Percentiles rank a stretch among this genome's conserved stretches.
These are phyloP conservation scores for Leuciscus idus DNA, from an alignment of 2,113 vertebrate species.

Conservation along the genomic window DNA sequence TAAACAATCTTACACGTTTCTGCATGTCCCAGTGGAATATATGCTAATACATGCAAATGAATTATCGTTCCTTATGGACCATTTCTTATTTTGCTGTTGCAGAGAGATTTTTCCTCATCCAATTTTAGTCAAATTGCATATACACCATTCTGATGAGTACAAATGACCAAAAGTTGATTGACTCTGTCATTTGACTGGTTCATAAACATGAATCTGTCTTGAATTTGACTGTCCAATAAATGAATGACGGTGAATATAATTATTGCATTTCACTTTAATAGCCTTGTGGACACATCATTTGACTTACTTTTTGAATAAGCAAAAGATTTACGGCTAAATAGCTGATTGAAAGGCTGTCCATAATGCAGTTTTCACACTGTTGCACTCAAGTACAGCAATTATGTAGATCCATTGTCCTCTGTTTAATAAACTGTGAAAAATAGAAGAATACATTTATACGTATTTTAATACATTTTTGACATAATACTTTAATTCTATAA, in stretches of 20 bases:
- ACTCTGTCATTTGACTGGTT: background rate
- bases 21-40: slow-evolving; percentile 61
- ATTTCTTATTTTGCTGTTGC: slow-evolving; percentile 20
- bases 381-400: background rate
- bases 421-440: background rate
- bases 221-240: slow-evolving; percentile 7
- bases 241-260: background rate
- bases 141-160: background rate
- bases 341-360: background rate
- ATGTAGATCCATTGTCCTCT: background rate
- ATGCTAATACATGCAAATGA: slow-evolving; percentile 74
- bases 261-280: background rate
- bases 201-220: background rate
- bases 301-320: background rate
- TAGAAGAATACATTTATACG: background rate
- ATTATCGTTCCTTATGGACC: slow-evolving; percentile 55
- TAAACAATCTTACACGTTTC: slow-evolving; percentile 74
- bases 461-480: background rate
- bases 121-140: background rate
- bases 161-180: slow-evolving; percentile 17
- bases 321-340: background rate
- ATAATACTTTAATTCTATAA: background rate
- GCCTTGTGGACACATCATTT: background rate
- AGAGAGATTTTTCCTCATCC: slow-evolving; percentile 18
- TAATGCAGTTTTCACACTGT: background rate